A percentile compares a stretch with the other conserved stretches of the same genome.
Evolutionary conservation across 1,140 invertebrate genomes (phyloP).

Genomic region (Hyles euphorbiae): DNA sequence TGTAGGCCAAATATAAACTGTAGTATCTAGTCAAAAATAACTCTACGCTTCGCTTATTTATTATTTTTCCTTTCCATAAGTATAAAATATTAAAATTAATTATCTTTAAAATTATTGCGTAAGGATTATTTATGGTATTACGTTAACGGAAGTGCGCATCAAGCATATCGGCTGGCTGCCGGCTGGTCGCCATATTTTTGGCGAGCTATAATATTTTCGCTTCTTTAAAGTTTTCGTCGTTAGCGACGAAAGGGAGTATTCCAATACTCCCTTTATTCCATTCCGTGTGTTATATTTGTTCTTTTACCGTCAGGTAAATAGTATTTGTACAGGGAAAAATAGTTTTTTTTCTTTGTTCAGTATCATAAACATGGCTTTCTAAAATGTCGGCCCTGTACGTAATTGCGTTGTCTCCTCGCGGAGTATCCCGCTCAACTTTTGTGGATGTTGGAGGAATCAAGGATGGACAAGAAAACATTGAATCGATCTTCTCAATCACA

Average conservation of each 20-base stretch:
- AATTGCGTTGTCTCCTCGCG: slow-evolving; percentile 81
- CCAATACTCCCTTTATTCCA: slow-evolving; percentile 70
- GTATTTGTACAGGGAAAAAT: slow-evolving; percentile 40
- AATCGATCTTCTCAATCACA: slow-evolving; percentile 78
- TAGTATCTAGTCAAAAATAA: too few species aligned
- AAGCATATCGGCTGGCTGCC: slow-evolving; percentile 49
- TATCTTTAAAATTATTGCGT: not conserved
- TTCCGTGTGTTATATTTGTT: slow-evolving; percentile 50
- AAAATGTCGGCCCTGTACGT: slow-evolving; percentile 84
- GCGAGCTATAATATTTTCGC: slow-evolving; percentile 74
- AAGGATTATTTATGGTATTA: not conserved
- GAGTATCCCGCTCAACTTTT: slow-evolving; percentile 74
- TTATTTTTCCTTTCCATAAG: too few species aligned
- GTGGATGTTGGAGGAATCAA: slow-evolving; percentile 74
- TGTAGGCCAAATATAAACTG: too few species aligned
- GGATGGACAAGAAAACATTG: slow-evolving; percentile 85
- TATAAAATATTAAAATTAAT: too few species aligned
- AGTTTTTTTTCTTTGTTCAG: slow-evolving; percentile 74
- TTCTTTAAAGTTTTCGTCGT: slow-evolving; percentile 76
- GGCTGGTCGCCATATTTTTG: slow-evolving; percentile 82
- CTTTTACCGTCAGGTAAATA: slow-evolving; percentile 58
- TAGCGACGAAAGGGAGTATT: slow-evolving; percentile 79
- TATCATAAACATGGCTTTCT: slow-evolving; percentile 87
- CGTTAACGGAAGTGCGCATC: slow-evolving; percentile 60
- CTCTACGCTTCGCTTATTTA: too few species aligned